phyloP scores from a whole-genome alignment of 2,797 vertebrate genomes.

The Austrolebias charrua region DNA sequence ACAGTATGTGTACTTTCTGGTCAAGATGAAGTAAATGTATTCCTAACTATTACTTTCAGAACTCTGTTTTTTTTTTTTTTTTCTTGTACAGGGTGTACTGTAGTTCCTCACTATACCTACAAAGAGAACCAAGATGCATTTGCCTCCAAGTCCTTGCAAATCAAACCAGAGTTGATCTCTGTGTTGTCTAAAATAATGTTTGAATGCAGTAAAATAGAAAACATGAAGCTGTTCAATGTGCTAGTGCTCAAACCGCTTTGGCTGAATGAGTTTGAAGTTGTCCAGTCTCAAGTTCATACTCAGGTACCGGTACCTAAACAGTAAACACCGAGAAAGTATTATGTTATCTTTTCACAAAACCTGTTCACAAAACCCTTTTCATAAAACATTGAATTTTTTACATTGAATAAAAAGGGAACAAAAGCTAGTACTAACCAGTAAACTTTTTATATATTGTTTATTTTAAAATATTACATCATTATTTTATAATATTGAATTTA shows the following conservation, averaged over 20 bases:
- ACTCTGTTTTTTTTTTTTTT: conserved; percentile 10
- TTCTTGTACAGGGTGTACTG: conserved; percentile 72
- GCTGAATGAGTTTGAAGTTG: conserved; percentile 86
- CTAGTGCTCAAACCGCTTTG: conserved; percentile 71
- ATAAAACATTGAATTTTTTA: too few species aligned
- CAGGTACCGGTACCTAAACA: too few species aligned
- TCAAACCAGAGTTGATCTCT: conserved; percentile 80
- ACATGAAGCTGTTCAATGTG: conserved; percentile 86
- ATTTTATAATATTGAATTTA: too few species aligned
- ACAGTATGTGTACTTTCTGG: background rate
- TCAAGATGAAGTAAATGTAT: conserved; percentile 9
- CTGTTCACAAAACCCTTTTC: too few species aligned
- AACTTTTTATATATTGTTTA: too few species aligned
- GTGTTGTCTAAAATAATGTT: conserved; percentile 78
- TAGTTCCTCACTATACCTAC: conserved; percentile 79
- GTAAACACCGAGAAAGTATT: conserved; percentile 6
- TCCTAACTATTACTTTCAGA: background rate
- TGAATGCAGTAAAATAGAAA: conserved; percentile 83
- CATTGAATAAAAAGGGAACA: background rate
- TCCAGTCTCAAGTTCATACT: conserved; percentile 82
- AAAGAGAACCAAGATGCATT: conserved; percentile 74
- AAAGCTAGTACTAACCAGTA: background rate
- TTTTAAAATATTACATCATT: too few species aligned
- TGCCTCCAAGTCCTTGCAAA: conserved; percentile 76
- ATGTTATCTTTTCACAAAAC: background rate